Base-by-base conservation (phyloP, 2,797 vertebrate species). In the Pygocentrus nattereri region DNA sequence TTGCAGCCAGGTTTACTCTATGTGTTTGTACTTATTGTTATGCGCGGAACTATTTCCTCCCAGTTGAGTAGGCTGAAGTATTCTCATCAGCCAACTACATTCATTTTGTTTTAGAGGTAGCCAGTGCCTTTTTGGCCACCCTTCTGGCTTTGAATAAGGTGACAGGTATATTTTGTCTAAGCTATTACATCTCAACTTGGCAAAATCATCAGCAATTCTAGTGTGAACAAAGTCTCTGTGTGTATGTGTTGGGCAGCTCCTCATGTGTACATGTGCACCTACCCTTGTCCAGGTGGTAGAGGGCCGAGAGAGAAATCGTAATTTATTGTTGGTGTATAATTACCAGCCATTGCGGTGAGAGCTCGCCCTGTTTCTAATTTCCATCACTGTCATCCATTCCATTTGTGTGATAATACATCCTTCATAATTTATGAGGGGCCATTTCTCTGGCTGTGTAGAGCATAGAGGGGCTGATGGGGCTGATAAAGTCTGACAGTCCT, bases 361-460 rank as follows among this genome's bases (percentile, higher is more conserved):
- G 71, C 56, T 61, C 61, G 64, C 77, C 74, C 76, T 56, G 78
- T 82, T 88, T 88, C 74, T 90, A 86, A 88, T 89, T 89, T 87
- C 76, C 83, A 87, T 86, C 85, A 82, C 85, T 88, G 89, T 85
- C 85, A 80, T 54, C 81, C 76, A 76, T 87, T 89, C 84, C 80
- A 89, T 88, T 89, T 88, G 86, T 87, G 84, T 86, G 85, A 87
- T 88, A 90, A 90, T 88, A 88, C 83, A 89, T 83, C 84, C 81
- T 87, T 87, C 86, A 87, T 87, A 85, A 86, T 89, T 89, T 86
- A 89, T 80, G 82, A 88, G 78, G 65, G 71, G 47, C 82, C 79
- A 79, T 87, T 87, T 87, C 71, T 86, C 77, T 71, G 47, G 62
- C 82, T 64, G n/a, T 83, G 85, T 84, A 73, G 72, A 76, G 67